phyloP scores from a whole-genome alignment of 2,888 invertebrate species.

The Lutraria lutraria region DNA sequence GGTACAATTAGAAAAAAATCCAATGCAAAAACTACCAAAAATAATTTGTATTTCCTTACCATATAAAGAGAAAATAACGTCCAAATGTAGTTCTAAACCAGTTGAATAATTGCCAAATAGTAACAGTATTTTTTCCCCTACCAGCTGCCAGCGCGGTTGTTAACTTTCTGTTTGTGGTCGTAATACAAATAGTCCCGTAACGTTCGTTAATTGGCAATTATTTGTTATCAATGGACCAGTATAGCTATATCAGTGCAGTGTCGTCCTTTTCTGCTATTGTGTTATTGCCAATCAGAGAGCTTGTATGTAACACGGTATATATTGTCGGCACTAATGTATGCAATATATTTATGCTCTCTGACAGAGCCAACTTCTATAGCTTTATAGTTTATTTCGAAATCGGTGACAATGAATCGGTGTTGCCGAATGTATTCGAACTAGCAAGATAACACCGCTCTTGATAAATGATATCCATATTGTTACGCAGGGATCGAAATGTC shows the following conservation, averaged over 20 bases:
- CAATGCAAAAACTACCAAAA: background rate
- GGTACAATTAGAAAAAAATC: too few species aligned
- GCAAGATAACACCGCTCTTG: background rate
- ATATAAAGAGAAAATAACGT: slow-evolving; percentile 5
- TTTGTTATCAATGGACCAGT: slow-evolving; percentile 6
- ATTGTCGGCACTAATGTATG: background rate
- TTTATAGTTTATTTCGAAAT: background rate
- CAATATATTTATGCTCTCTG: background rate
- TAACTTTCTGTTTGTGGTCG: slow-evolving; percentile 9
- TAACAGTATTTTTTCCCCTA: background rate
- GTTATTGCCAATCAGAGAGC: slow-evolving; percentile 18
- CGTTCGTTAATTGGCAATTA: slow-evolving; percentile 16
- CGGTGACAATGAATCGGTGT: background rate
- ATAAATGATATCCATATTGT: background rate
- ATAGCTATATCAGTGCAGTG: background rate
- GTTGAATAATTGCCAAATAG: slow-evolving; percentile 1
- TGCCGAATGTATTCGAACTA: slow-evolving; percentile 7
- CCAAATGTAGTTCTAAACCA: slow-evolving; percentile 1
- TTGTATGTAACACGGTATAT: slow-evolving; percentile 10
- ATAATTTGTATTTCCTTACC: slow-evolving; percentile 13
- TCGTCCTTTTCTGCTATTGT: background rate
- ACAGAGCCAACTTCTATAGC: slow-evolving; percentile 3
- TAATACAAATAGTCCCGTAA: background rate
- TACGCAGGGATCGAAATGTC: background rate
- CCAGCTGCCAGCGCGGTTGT: background rate